These are phyloP conservation scores for Lacanobia oleracea DNA, from an alignment of 2,888 invertebrate species.

Conservation along the genomic window DNA sequence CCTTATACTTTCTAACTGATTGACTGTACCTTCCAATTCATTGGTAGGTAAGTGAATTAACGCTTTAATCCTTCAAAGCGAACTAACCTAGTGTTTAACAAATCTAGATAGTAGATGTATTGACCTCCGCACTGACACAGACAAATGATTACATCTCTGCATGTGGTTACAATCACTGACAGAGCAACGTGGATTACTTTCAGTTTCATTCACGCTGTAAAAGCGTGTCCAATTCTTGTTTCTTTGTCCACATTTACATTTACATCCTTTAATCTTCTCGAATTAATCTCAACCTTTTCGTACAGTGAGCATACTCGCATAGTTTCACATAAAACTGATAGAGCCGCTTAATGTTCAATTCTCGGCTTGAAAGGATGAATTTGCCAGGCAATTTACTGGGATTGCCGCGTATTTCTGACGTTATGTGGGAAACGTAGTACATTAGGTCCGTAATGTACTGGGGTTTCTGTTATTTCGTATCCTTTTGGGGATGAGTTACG, in stretches of 20 bases:
- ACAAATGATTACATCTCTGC: conserved; percentile 17
- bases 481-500: conserved; percentile 54
- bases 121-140: conserved; percentile 3
- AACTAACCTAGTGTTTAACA: neutral
- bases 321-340: conserved; percentile 67
- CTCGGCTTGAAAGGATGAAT: conserved; percentile 67
- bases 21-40: neutral
- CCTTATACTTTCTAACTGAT: no score
- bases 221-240: conserved; percentile 18
- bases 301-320: conserved; percentile 56
- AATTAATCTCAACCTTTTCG: conserved; percentile 49
- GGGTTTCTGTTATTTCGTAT: conserved; percentile 56
- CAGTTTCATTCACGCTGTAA: conserved; percentile 21
- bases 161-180: neutral
- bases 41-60: neutral
- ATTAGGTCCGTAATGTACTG: conserved; percentile 55
- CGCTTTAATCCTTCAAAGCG: neutral
- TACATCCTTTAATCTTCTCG: conserved; percentile 40
- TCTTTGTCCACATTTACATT: conserved; percentile 24
- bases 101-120: conserved; percentile 5
- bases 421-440: conserved; percentile 56
- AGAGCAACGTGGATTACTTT: conserved; percentile 1
- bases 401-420: conserved; percentile 65
- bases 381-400: conserved; percentile 69
- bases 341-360: conserved; percentile 65